Conservation (phyloP, 2,888 invertebrate genomes). For the Cosmia trapezina region DNA sequence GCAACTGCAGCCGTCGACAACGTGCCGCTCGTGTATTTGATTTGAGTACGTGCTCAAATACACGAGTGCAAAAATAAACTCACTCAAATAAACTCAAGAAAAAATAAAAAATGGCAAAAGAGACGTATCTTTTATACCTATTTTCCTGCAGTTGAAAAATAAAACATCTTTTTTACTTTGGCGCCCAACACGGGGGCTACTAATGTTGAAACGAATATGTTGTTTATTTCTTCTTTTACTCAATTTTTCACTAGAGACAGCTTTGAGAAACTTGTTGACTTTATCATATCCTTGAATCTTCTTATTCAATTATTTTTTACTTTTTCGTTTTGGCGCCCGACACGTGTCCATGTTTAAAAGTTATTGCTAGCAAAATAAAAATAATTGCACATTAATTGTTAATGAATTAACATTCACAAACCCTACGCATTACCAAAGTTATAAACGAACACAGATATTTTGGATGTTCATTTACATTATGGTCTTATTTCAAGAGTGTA, state of each 20-base stretch:
- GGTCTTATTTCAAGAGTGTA: neutral
- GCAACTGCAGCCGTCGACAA: no score
- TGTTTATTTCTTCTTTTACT: neutral
- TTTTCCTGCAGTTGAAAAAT: neutral
- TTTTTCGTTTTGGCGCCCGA: constrained; percentile 10
- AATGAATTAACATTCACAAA: no score
- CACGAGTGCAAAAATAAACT: no score
- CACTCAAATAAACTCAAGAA: no score
- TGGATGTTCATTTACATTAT: neutral
- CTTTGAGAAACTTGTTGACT: neutral
- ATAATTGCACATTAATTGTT: neutral
- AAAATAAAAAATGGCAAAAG: no score
- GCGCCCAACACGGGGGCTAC: constrained; percentile 31
- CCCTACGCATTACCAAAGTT: neutral
- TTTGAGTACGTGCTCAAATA: no score
- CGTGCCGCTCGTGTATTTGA: no score
- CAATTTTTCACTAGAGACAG: neutral
- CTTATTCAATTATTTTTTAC: neutral
- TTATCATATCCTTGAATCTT: neutral
- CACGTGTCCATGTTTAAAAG: neutral
- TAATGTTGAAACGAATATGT: neutral
- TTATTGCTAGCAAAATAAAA: neutral
- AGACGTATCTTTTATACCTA: neutral
- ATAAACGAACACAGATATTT: neutral
- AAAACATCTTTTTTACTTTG: constrained; percentile 11